Evolutionary conservation across 2,888 invertebrate species (phyloP), one percentile per base, ranked within the genome.

Genomic region (Chrysomela aeneicollis): DNA sequence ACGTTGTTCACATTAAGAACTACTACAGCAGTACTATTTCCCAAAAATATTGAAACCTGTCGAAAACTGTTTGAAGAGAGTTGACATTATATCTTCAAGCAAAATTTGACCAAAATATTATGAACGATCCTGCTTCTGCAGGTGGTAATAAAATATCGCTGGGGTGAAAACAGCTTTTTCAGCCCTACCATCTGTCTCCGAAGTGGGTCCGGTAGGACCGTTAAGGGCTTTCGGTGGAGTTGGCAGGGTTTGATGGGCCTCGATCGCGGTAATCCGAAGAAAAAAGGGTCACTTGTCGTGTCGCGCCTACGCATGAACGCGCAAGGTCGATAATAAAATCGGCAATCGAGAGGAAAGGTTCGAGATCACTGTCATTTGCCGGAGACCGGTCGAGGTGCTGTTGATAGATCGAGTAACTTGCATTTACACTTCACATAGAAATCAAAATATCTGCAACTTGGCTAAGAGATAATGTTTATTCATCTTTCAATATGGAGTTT

Each of bases 171-270:
- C 42, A 51, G 26, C 26, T 64, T 61, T 18, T 32, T 59, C 60
- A 55, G 68, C 65, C 61, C 63, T 53, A 70, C 75, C 74, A 76
- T 78, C 76, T 76, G 76, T 77, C 77, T 74, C 70, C 19, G 35
- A 19, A 37, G 17, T 2, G 70, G 74, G 70, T 72, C 68, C 60
- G 71, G 72, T 68, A 66, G 70, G 68, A 71, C 75, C 76, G 75
- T 78, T 76, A 76, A 78, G 73, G 70, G 74, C 75, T 75, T 76
- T 77, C 72, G 74, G 71, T 68, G 75, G 77, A 78, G 78, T 79
- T 78, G 79, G 77, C 73, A 76, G 76, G 78, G 76, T 79, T 79
- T 77, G 79, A 79, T 78, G 76, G 78, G 75, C 73, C 78, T 79
- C 79, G 78, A 79, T 80, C 79, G 78, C 78, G 67, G 76, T 69